Evolutionary conservation across 2,888 invertebrate species (phyloP).

Genomic region (Lacanobia oleracea): DNA sequence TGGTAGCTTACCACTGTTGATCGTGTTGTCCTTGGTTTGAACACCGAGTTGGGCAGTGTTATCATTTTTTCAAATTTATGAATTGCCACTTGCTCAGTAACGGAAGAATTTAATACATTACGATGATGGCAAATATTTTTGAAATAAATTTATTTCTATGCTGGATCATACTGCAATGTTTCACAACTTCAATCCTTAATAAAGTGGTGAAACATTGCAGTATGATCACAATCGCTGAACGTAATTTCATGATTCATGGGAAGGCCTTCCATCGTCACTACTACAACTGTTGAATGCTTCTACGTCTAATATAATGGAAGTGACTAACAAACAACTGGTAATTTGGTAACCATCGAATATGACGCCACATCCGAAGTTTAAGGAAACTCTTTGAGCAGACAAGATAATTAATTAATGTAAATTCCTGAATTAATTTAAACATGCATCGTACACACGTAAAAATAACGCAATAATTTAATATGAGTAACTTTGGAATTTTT

Average conservation of each 20-base stretch:
- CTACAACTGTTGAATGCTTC: background rate
- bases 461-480: background rate
- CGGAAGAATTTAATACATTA: too few species aligned
- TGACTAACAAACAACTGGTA: conserved; percentile 17
- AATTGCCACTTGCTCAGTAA: too few species aligned
- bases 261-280: background rate
- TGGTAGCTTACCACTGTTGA: too few species aligned
- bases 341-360: background rate
- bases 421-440: background rate
- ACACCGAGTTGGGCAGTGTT: too few species aligned
- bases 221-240: background rate
- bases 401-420: background rate
- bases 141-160: too few species aligned
- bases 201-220: background rate
- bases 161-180: too few species aligned
- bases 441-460: background rate
- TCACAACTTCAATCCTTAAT: background rate
- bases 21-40: too few species aligned
- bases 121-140: too few species aligned
- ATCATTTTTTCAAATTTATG: too few species aligned
- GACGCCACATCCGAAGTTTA: background rate
- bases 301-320: background rate
- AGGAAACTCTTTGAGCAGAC: background rate
- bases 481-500: background rate
- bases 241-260: conserved; percentile 19